Base-by-base conservation (phyloP, 2,797 vertebrate genomes). In the Chaetodon trifasciatus region DNA sequence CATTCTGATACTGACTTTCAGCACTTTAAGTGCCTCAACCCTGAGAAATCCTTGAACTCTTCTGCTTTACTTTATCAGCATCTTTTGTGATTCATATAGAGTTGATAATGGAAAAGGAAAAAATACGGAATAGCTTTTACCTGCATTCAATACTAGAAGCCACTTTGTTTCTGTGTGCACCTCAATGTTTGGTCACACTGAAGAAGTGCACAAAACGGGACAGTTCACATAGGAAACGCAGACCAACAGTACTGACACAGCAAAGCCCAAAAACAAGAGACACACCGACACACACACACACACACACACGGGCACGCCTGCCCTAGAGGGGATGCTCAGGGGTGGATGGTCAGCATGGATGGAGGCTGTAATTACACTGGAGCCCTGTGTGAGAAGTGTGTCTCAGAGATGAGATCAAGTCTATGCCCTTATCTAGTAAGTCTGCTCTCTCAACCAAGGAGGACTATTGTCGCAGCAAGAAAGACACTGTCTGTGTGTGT, bases 361-460 rank as follows among this genome's bases (percentile, higher is more conserved):
- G 56, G 44, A 24, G 35, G 42, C 74, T 86, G 87, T 91, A 93
- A 89, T 91, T 89, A 89, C 87, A 84, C 66, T 37, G 21, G 52
- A 74, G 82, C 82, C 74, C 50, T 82, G 60, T 83, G 72, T 78
- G 60, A 83, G 70, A 63, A 75, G 60, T 77, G 67, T 76, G 74
- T 81, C 73, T 81, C 76, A 55, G 53, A 75, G 75, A 88, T 88
- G 78, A 80, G 84, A 86, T 91, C 81, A 86, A 79, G 74, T 73
- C 65, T 55, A 35, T 68, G 70, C 66, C 52, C 58, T 91, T 89
- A 91, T 90, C 87, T 81, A 39, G 74, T 47, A 21, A 10, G 64
- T 50, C 76, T 88, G 79, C 76, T 90, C 86, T 44, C 61, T 89
- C 84, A 84, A 81, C 75, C 72, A 69, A 77, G 60, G 53, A 73